Evolutionary conservation across 2,888 invertebrate species (phyloP), one percentile per base, ranked within the genome.

Genomic region (Willowsia nigromaculata): DNA sequence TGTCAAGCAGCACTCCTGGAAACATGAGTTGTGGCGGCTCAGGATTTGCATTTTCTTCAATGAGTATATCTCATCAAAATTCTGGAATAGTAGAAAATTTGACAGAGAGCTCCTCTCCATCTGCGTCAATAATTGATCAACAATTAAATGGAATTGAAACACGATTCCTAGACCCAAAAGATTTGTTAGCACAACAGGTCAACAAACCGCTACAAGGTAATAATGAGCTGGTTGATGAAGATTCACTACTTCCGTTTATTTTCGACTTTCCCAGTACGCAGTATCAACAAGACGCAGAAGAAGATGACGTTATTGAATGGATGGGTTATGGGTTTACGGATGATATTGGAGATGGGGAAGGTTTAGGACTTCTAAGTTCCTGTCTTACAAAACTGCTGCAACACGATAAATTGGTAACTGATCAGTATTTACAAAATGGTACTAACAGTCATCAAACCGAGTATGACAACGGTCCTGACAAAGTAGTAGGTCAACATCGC

Each of bases 151-250:
- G 25, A 1, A 18, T 83, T 30, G 86, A 89, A 74, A 86, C 90
- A 5, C 43, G 90, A 18, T 90, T 90, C 83, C 47, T 90, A 11
- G 90, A 90, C 30, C 83, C 86, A 18, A 90, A 90, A 18, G 90
- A 90, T 68, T 53, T 78, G 47, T 27, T 85, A 5, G 22, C 13
- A 47, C 30, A 30, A n/a, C 18, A 22, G 33, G 22, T 22, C 9
- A 11, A 33, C 0, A 53, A n/a, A 43, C 15, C 76, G 7, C 9
- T 30, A 27, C n/a, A 74, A 43, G 25, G 11, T 22, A 27, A 22
- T 27, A 6, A 62, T 37, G 50, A 4, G 11, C 76, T 9, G 1
- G 22, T 25, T 9, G 56, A 56, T 6, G 78, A 33, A 22, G 78
- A 82, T 13, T 1, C 27, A 1, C n/a, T n/a, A n/a, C 30, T 82